These are phyloP conservation scores for Cydia amplana DNA, from an alignment of 1,140 invertebrate genomes.

Conservation along the genomic window DNA sequence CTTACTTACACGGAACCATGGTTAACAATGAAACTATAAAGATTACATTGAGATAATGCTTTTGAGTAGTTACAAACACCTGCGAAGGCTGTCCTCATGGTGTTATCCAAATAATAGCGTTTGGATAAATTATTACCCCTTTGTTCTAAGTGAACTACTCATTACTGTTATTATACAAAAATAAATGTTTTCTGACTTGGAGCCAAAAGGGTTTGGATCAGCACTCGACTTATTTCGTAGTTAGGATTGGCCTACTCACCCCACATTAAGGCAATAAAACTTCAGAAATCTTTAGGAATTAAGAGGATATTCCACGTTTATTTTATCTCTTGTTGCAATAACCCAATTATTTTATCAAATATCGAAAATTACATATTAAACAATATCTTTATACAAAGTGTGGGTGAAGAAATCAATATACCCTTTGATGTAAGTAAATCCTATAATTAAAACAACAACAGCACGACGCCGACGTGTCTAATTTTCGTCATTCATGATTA, in stretches of 20 bases:
- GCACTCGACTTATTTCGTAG: too few species aligned
- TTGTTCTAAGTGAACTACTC: slow-evolving; percentile 2
- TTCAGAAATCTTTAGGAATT: too few species aligned
- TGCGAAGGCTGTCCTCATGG: slow-evolving; percentile 10
- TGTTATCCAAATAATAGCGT: slow-evolving; percentile 20
- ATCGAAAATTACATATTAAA: too few species aligned
- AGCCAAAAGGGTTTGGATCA: too few species aligned
- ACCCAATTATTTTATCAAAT: too few species aligned
- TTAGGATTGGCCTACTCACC: too few species aligned
- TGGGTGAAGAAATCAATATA: background rate
- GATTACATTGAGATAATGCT: slow-evolving; percentile 4
- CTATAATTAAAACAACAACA: slow-evolving; percentile 4
- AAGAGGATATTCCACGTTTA: too few species aligned
- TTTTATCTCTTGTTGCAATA: too few species aligned
- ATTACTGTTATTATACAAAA: background rate
- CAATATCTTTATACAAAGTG: background rate
- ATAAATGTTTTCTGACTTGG: too few species aligned
- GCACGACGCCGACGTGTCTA: background rate
- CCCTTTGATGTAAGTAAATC: background rate
- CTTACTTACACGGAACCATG: background rate
- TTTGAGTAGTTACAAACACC: slow-evolving; percentile 12
- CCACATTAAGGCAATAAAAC: too few species aligned
- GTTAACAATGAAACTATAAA: slow-evolving; percentile 22
- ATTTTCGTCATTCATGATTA: slow-evolving; percentile 22
- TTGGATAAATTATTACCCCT: slow-evolving; percentile 16